Conservation (phyloP, 2,113 vertebrate species). For the Noctilio leporinus region DNA sequence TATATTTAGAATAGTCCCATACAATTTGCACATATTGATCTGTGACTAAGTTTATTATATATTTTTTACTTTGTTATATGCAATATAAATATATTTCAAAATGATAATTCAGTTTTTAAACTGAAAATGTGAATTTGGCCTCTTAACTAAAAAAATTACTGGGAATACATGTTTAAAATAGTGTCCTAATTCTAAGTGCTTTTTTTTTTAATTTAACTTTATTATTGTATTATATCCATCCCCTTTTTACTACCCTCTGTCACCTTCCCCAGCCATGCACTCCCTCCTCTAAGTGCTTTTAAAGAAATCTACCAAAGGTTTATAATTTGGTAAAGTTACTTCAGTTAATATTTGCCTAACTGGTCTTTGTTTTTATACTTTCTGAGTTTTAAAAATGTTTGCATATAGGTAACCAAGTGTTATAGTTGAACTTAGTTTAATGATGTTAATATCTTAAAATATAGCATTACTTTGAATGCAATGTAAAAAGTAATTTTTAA, state of each 20-base stretch:
- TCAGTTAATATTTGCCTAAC: neutral
- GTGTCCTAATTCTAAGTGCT: neutral
- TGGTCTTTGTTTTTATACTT: neutral
- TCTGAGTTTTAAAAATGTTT: neutral
- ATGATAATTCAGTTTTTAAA: slow-evolving; percentile 6
- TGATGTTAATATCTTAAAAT: slow-evolving; percentile 20
- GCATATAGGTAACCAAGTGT: neutral
- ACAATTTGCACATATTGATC: neutral
- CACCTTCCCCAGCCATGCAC: no score
- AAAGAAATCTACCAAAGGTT: neutral
- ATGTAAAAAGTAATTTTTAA: slow-evolving; percentile 28
- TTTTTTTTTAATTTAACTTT: no score
- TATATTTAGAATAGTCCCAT: neutral
- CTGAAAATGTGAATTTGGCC: neutral
- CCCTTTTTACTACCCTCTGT: no score
- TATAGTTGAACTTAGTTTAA: neutral
- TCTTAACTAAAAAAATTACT: slow-evolving; percentile 23
- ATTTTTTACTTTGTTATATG: neutral
- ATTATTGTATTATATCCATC: no score
- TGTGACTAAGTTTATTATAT: neutral
- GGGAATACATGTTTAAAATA: slow-evolving; percentile 14
- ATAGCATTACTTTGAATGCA: neutral
- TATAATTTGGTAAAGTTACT: neutral
- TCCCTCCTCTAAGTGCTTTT: slow-evolving; percentile 32
- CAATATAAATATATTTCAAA: neutral